A percentile compares a stretch with the other conserved stretches of the same genome.
phyloP scores from a whole-genome alignment of 2,797 vertebrate genomes.

The Micropoecilia bifurca region DNA sequence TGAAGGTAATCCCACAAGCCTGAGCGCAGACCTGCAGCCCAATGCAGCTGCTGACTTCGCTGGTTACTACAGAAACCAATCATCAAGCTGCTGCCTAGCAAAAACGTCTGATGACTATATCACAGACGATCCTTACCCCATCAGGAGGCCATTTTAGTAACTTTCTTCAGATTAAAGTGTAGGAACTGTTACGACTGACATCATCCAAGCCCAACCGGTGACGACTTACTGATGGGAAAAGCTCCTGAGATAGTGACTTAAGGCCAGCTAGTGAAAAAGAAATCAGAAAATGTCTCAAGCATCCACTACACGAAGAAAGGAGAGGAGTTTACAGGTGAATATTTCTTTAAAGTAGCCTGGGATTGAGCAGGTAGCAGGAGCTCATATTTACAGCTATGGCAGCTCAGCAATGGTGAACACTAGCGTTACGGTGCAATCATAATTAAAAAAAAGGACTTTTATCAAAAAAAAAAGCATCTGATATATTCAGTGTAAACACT shows the following conservation, averaged over 20 bases:
- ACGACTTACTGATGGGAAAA: constrained; percentile 58
- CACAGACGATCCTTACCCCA: not conserved
- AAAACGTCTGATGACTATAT: not conserved
- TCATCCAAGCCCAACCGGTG: constrained; percentile 20
- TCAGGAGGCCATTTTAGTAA: constrained; percentile 3
- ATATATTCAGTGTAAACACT: constrained; percentile 69
- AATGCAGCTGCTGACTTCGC: not conserved
- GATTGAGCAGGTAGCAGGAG: constrained; percentile 37
- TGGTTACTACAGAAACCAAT: constrained; percentile 21
- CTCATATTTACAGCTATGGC: constrained; percentile 28
- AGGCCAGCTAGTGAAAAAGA: constrained; percentile 79
- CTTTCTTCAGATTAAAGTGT: constrained; percentile 3
- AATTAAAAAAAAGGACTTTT: constrained; percentile 43
- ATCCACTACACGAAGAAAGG: constrained; percentile 35
- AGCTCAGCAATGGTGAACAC: constrained; percentile 31
- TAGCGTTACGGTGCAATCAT: constrained; percentile 53
- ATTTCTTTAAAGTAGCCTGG: constrained; percentile 33
- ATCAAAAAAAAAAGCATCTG: constrained; percentile 48
- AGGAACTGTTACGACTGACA: constrained; percentile 24
- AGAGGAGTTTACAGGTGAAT: constrained; percentile 15
- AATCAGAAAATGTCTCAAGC: constrained; percentile 32
- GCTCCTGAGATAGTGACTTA: constrained; percentile 82
- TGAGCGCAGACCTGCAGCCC: not conserved
- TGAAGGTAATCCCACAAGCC: not conserved
- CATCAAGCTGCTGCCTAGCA: not conserved